Evolutionary conservation across 2,113 vertebrate genomes (phyloP), one percentile per base, ranked within the genome.

Genomic region (Baryphthengus martii): DNA sequence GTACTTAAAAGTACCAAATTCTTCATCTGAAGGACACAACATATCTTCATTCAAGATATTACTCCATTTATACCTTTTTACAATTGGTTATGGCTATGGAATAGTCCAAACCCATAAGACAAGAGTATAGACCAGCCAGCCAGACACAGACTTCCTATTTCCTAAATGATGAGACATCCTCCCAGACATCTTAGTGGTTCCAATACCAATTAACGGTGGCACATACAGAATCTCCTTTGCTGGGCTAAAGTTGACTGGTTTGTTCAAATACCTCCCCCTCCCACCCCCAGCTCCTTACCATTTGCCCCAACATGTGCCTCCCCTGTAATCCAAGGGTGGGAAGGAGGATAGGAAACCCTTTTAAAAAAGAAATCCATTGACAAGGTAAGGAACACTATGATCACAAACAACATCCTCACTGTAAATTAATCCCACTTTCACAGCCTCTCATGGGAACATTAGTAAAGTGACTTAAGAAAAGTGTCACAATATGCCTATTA

Each of bases 161-260:
- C 26, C 26, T 23, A 6, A 42, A 6, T 8, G 61, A 6, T 9
- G 33, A 12, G 15, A 19, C 16, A 8, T 6, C 11, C 25, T 53
- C 9, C 9, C 29, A 12, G 15, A 19, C 16, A 8, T 6, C 11
- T 21, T 53, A 7, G 3, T 18, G 16, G 16, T 14, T 74, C n/a
- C 1, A 0, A 9, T 5, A 7, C 4, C 3, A 1, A 28, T 8
- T 7, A 29, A 40, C 3, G 25, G 35, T 16, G 35, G 13, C 25
- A 37, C 0, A 1, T 9, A 10, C 9, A 50, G 23, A 40, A 20
- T 19, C 55, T 17, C 70, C 16, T 58, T 73, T 19, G 20, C 24
- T 45, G 44, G 28, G n/a, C 24, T 49, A 39, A 71, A 42, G 11
- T 4, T 5, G 13, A 7, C 13, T 6, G 13, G 1, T 10, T 16